Base-by-base conservation (phyloP, 64 coral and sea anemone species). In the Stylophora pistillata region DNA sequence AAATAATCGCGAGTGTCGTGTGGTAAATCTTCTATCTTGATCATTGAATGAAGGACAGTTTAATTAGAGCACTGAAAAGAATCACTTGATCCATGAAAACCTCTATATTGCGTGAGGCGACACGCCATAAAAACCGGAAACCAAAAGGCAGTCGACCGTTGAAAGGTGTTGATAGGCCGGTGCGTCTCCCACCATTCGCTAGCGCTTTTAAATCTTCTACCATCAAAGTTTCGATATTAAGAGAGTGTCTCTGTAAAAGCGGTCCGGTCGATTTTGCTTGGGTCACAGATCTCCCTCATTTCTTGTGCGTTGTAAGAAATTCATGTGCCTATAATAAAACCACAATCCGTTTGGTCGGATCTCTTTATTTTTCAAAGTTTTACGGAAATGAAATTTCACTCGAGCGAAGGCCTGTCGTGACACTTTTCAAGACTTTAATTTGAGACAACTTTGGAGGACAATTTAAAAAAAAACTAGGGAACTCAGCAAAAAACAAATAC, bases 401-500 rank as follows among this genome's bases (percentile, higher is more conserved):
- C 61, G 61, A 64, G 61, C 61, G 61, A 64, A 64, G 61, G 61
- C 61, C 15, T 64, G 61, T 64, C 61, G 61, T 64, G 13, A 64
- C 61, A 64, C 61, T 64, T 64, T 23, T 64, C 11, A 72, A 72
- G 70, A 72, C 70, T 27, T 72, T 25, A 72, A 64, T 64, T 64
- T 64, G 14, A 64, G 0, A 64, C 61, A 64, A 64, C 61, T 64
- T 64, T 64, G 61, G 61, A 64, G 18, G 61, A 64, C 61, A 64
- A 64, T 64, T 64, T 64, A 64, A 41, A 2, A 41, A 41, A 41
- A 41, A 41, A 41, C 37, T 41, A 41, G 2, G 37, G 33, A 41
- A 64, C 61, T 64, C 61, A 64, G 61, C 61, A 64, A 64, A 64
- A 64, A 64, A 64, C 61, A 64, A 64, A 64, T 64, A 64, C 61